Conservation (phyloP, 2,113 vertebrate genomes). For the Fulmarus glacialis region DNA sequence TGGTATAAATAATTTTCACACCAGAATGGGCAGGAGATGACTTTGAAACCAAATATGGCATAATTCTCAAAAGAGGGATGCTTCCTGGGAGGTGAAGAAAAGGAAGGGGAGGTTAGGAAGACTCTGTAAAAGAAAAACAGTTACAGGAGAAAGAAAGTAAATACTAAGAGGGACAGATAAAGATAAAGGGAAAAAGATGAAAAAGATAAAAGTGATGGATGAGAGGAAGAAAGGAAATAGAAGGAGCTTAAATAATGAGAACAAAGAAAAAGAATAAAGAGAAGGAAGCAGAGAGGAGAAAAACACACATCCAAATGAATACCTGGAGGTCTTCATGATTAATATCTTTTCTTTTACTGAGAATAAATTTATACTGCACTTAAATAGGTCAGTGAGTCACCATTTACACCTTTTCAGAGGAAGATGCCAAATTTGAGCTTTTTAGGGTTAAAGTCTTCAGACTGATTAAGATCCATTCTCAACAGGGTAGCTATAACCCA, state of each 20-base stretch:
- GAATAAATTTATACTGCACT: not conserved
- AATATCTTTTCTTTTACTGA: not conserved
- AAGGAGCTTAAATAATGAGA: not conserved
- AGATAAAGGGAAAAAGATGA: not conserved
- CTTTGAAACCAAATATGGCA: not conserved
- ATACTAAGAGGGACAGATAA: not conserved
- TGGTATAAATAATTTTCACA: conserved; percentile 1
- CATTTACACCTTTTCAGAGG: not conserved
- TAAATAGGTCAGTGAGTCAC: not conserved
- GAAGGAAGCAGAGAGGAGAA: not conserved
- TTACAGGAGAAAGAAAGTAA: not conserved
- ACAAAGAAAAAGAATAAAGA: conserved; percentile 30
- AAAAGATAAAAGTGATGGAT: conserved; percentile 52
- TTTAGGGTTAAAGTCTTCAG: not conserved
- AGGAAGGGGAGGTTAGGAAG: not conserved
- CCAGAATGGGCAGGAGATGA: not conserved
- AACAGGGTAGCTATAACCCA: not conserved
- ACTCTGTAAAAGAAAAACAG: not conserved
- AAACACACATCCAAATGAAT: not conserved
- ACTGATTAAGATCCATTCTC: not conserved
- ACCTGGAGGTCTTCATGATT: not conserved
- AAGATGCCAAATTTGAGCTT: not conserved
- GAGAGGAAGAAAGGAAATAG: conserved; percentile 25
- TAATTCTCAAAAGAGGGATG: not conserved
- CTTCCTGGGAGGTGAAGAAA: not conserved